Evolutionary conservation across 2,888 invertebrate genomes (phyloP).

Genomic region (Galerucella pusilla): DNA sequence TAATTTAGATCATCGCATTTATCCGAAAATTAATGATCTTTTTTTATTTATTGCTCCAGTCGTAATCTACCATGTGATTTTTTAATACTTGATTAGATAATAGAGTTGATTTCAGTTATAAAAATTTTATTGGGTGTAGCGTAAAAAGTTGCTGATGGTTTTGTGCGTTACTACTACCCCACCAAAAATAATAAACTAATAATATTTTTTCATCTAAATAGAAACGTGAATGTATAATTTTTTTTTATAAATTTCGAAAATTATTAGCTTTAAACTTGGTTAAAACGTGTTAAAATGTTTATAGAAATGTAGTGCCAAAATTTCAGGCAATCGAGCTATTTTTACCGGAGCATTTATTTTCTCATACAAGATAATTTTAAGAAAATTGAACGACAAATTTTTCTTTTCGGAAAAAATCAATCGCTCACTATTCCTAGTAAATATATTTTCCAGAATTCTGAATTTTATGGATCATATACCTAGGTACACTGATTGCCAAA

Average conservation of each 20-base stretch:
- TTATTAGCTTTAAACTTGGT: too few species aligned
- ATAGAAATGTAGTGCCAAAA: constrained; percentile 26
- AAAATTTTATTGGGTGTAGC: not conserved
- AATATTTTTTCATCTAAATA: too few species aligned
- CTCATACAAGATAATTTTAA: constrained; percentile 7
- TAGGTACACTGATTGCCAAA: too few species aligned
- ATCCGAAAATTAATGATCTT: too few species aligned
- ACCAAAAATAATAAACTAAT: too few species aligned
- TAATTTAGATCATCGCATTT: not conserved
- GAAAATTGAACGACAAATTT: constrained; percentile 18
- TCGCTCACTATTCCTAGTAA: too few species aligned
- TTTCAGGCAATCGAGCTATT: constrained; percentile 21
- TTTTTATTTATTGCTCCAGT: too few species aligned
- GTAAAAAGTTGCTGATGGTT: not conserved
- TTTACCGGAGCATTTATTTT: constrained; percentile 18
- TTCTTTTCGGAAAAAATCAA: not conserved
- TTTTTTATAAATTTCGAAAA: too few species aligned
- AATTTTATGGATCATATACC: too few species aligned
- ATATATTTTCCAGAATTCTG: too few species aligned
- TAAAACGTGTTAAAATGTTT: not conserved
- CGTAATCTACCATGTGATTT: not conserved
- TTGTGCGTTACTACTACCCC: too few species aligned
- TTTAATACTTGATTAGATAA: not conserved
- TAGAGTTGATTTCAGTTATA: not conserved
- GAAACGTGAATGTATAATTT: too few species aligned